Conservation (phyloP, 2,888 invertebrate genomes). For the Reticulitermes lucifugus region DNA sequence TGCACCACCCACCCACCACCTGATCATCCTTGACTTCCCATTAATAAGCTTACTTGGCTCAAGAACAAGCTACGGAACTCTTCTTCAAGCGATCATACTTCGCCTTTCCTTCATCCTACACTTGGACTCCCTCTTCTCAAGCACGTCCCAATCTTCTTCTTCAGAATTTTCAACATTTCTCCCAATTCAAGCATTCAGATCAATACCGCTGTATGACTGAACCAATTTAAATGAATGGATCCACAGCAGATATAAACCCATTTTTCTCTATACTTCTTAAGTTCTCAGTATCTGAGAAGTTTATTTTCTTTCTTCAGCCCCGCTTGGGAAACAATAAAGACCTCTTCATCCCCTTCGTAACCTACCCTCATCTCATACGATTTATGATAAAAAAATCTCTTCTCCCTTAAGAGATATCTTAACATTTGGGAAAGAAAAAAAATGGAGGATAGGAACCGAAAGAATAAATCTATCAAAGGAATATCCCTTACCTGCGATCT, state of each 20-base stretch:
- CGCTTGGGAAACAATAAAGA: constrained; percentile 24
- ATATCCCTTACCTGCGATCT: constrained; percentile 35
- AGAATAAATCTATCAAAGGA: constrained; percentile 41
- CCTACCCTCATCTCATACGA: constrained; percentile 23
- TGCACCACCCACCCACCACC: too few species aligned
- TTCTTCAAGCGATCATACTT: too few species aligned
- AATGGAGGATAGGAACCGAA: not conserved
- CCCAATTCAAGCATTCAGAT: too few species aligned
- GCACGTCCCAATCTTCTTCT: too few species aligned
- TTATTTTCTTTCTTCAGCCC: constrained; percentile 1
- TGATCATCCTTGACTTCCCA: too few species aligned
- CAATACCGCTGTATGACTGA: too few species aligned
- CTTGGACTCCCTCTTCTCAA: too few species aligned
- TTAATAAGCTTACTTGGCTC: too few species aligned
- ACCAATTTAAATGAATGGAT: not conserved
- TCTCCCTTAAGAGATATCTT: constrained; percentile 25
- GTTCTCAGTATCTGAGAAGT: not conserved
- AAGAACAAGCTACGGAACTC: too few species aligned
- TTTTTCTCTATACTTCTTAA: not conserved
- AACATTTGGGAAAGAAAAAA: constrained; percentile 33
- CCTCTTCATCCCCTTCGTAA: constrained; percentile 29
- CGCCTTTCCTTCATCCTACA: too few species aligned
- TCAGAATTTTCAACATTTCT: too few species aligned
- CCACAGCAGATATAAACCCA: not conserved
- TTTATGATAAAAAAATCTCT: constrained; percentile 25